Evolutionary conservation across 2,797 vertebrate species (phyloP), one percentile per base, ranked within the genome.

Genomic region (Crenichthys baileyi): DNA sequence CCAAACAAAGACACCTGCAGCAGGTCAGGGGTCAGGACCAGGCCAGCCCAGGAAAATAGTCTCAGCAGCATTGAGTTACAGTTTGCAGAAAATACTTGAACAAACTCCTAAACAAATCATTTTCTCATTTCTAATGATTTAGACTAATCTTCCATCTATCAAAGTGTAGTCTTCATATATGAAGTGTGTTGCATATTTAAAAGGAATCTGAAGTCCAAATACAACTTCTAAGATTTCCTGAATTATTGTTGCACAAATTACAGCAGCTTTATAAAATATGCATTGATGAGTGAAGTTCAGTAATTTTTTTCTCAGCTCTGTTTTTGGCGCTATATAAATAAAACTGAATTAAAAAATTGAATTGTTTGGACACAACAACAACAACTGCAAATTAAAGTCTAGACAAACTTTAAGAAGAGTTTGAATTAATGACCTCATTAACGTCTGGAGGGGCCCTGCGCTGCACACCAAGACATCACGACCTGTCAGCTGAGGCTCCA

Each of bases 1-100:
- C n/a, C 75, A 61, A 58, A 76, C 65, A 75, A 68, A 79, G 70
- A 76, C 85, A 87, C 70, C 89, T 84, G 88, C 82, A 67, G 11
- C 70, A 61, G 77, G 80, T 18, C 76, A 83, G n/a, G 51, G 84
- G 76, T 77, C 72, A 12, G 50, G 4, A 70, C 15, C 31, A 31
- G 31, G 61, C 22, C 18, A 7, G 71, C 15, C 11, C 22, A 51
- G 44, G 16, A 51, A 12, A 16, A 71, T 48, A 29, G 48, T 65
- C 22, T 72, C 55, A 79, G 29, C n/a, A 70, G 4, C 22, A 36
- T 22, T 3, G 53, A 72, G 60, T 20, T 0, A 48, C 13, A 20
- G 7, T 55, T 5, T 12, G 55, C 55, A 50, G 76, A 11, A 53
- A 63, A 6, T 26, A 20, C 15, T 36, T 13, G 60, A 39, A 67